Conservation (phyloP, 2,888 invertebrate species). For the Parnassius orleans region DNA sequence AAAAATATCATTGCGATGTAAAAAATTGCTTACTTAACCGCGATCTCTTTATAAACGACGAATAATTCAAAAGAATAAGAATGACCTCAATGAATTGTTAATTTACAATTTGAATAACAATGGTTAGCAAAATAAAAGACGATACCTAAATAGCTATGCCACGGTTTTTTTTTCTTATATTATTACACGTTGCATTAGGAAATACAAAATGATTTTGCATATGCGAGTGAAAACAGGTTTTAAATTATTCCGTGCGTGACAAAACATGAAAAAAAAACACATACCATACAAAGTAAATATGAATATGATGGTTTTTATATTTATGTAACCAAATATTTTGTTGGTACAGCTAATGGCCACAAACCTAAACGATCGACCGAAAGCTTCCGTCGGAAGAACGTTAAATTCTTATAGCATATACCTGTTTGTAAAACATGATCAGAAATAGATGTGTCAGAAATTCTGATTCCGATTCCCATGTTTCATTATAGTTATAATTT, state of each 20-base stretch:
- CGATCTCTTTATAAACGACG: slow-evolving; percentile 35
- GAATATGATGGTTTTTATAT: slow-evolving; percentile 43
- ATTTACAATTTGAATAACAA: slow-evolving; percentile 70
- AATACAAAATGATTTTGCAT: too few relatives aligned
- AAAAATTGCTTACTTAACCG: slow-evolving; percentile 32
- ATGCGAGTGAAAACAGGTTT: too few relatives aligned
- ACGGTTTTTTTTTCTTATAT: too few relatives aligned
- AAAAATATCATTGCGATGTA: slow-evolving; percentile 32
- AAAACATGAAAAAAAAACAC: background rate
- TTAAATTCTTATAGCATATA: background rate
- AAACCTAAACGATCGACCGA: slow-evolving; percentile 50
- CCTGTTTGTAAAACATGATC: background rate
- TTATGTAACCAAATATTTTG: slow-evolving; percentile 56
- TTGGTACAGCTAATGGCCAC: slow-evolving; percentile 68
- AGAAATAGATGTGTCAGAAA: too few relatives aligned
- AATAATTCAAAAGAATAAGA: slow-evolving; percentile 53
- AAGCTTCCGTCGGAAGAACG: slow-evolving; percentile 1
- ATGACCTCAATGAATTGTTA: slow-evolving; percentile 66
- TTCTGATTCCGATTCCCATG: too few relatives aligned
- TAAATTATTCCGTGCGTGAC: too few relatives aligned
- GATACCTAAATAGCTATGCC: slow-evolving; percentile 24
- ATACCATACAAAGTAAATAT: slow-evolving; percentile 1
- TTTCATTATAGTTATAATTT: too few relatives aligned
- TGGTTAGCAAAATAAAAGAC: slow-evolving; percentile 53
- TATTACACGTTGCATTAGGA: background rate